Conservation (phyloP, 2,113 vertebrate species). For the Paracyprichromis sp. region DNA sequence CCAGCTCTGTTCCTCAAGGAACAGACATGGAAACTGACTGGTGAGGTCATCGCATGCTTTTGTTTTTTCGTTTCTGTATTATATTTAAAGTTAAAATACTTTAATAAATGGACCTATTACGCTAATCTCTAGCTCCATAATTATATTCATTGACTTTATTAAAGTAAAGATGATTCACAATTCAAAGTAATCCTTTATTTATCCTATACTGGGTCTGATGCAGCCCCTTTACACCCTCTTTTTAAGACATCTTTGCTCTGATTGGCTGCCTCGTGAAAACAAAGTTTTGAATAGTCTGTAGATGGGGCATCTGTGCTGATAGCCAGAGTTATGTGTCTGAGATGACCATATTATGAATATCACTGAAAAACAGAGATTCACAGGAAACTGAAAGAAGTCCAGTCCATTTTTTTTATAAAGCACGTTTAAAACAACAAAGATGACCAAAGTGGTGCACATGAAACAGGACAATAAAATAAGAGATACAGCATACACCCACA, state of each 20-base stretch:
- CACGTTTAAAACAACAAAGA: background rate
- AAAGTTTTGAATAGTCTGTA: background rate
- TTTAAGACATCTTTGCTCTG: background rate
- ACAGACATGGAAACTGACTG: slow-evolving; percentile 2
- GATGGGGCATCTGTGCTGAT: background rate
- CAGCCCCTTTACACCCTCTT: background rate
- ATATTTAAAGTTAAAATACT: background rate
- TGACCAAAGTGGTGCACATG: background rate
- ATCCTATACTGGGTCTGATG: background rate
- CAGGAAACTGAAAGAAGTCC: background rate
- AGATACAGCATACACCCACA: background rate
- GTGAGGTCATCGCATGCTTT: background rate
- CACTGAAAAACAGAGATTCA: background rate
- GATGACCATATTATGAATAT: background rate
- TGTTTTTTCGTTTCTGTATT: background rate
- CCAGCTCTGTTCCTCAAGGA: background rate
- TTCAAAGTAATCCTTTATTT: background rate
- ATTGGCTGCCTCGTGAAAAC: background rate
- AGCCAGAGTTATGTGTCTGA: background rate
- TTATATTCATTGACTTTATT: background rate
- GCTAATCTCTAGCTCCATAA: background rate
- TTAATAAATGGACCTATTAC: background rate
- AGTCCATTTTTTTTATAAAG: background rate
- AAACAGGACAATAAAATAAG: background rate
- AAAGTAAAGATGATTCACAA: background rate